Conservation (phyloP, 2,797 vertebrate genomes). For the Phaenicophaeus curvirostris region DNA sequence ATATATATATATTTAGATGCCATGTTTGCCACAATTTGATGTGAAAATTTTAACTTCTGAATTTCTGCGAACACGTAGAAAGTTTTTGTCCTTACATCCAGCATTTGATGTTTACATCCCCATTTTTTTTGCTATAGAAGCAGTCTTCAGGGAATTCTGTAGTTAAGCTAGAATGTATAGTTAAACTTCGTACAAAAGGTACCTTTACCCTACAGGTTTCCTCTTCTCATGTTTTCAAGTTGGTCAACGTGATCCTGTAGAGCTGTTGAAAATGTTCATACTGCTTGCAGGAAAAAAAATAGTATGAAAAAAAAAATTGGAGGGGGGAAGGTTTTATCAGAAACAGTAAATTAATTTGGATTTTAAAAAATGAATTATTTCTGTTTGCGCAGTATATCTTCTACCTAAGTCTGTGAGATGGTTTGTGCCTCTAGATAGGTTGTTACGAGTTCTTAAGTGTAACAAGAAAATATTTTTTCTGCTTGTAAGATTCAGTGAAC, state of each 20-base stretch:
- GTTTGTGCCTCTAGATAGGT: not conserved
- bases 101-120: not conserved
- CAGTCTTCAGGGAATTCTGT: not conserved
- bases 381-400: not conserved
- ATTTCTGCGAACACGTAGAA: not conserved
- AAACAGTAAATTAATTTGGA: not conserved
- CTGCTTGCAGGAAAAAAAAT: not conserved
- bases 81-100: not conserved
- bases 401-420: not conserved
- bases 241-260: not conserved
- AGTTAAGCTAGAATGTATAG: not conserved
- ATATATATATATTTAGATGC: not conserved
- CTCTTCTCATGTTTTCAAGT: not conserved
- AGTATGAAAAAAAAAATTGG: not conserved
- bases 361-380: not conserved
- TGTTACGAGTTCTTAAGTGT: not conserved
- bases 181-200: not conserved
- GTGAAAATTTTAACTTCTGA: not conserved
- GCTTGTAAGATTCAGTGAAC: not conserved
- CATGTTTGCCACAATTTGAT: not conserved
- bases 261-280: not conserved
- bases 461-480: not conserved
- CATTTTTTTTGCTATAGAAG: not conserved
- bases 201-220: not conserved
- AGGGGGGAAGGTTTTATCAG: rapidly evolving